These are phyloP conservation scores for Columba guinea DNA, from an alignment of 2,797 vertebrate species.

Conservation along the genomic window DNA sequence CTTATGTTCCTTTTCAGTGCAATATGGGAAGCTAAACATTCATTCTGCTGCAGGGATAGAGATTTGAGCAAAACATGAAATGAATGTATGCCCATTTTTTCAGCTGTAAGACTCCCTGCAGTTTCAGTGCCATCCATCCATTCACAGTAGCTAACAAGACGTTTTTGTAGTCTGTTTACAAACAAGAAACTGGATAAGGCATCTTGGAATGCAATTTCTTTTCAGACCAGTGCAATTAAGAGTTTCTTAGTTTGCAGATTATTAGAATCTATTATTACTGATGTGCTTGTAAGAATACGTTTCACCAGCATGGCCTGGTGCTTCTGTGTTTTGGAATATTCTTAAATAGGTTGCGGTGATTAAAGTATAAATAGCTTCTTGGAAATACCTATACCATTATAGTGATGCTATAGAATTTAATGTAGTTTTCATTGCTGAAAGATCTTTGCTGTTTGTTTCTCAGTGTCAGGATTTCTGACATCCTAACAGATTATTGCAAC, in stretches of 20 bases:
- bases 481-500: conserved; percentile 76
- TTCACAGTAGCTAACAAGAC: background rate
- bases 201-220: background rate
- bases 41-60: background rate
- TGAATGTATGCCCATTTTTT: background rate
- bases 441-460: background rate
- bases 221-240: background rate
- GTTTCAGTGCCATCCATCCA: background rate
- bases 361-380: background rate
- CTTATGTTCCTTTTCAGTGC: background rate
- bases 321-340: background rate
- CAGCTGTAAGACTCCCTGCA: background rate
- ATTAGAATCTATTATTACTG: background rate
- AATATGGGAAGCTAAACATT: background rate
- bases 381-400: background rate
- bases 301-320: background rate
- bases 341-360: background rate
- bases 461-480: conserved; percentile 60
- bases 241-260: background rate
- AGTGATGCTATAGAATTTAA: background rate
- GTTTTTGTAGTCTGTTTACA: background rate
- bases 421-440: background rate
- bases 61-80: background rate
- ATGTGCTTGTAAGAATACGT: background rate
- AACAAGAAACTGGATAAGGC: background rate